phyloP scores from a whole-genome alignment of 1,140 invertebrate species.

The Diabrotica virgifera region DNA sequence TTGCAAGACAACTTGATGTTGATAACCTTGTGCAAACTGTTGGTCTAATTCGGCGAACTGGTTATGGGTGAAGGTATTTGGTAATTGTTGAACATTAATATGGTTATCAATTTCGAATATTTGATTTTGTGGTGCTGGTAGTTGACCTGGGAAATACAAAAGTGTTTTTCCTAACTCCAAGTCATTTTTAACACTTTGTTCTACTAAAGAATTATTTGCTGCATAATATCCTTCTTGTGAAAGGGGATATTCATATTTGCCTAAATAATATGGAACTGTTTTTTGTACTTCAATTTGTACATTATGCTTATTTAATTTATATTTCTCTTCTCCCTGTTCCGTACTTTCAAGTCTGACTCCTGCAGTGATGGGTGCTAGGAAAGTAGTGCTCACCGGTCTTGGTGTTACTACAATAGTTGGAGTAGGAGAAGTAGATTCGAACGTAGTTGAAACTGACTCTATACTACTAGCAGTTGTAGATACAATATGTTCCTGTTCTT shows the following conservation, averaged over 20 bases:
- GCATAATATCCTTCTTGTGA: neutral
- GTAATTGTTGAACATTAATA: conserved; percentile 22
- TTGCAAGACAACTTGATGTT: conserved; percentile 40
- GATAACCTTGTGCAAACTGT: conserved; percentile 50
- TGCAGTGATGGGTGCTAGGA: conserved; percentile 56
- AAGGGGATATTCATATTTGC: conserved; percentile 52
- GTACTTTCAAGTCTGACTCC: conserved; percentile 51
- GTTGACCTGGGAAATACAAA: conserved; percentile 30
- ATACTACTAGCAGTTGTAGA: conserved; percentile 15
- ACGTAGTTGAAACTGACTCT: conserved; percentile 5
- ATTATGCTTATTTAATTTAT: conserved; percentile 40
- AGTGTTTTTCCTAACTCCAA: conserved; percentile 37
- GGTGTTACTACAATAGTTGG: conserved; percentile 51
- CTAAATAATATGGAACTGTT: conserved; percentile 53
- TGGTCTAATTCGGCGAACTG: conserved; percentile 24
- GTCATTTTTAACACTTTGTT: conserved; percentile 29
- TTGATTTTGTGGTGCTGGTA: conserved; percentile 4
- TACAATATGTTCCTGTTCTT: conserved; percentile 16
- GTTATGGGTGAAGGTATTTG: conserved; percentile 13
- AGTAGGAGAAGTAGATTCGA: conserved; percentile 23
- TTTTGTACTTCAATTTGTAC: conserved; percentile 59
- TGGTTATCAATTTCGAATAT: conserved; percentile 9
- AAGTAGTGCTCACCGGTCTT: conserved; percentile 51
- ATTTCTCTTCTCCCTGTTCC: conserved; percentile 32
- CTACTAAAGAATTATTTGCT: neutral